Base-by-base conservation (phyloP, 2,797 vertebrate species). In the Acipenser oxyrinchus region DNA sequence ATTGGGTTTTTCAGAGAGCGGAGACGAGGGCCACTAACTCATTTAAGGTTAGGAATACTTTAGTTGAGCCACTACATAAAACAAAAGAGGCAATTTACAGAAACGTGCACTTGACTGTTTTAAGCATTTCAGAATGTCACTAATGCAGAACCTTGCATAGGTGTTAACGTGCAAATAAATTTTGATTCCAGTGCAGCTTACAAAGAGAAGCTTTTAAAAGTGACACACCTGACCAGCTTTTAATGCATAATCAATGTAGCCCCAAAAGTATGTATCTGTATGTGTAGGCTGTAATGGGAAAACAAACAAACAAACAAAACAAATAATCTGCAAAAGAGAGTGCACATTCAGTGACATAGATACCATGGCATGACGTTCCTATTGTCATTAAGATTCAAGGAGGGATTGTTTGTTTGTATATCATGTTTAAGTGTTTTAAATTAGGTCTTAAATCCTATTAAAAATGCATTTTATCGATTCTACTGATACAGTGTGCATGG, bases 31-130 rank as follows among this genome's bases (percentile, higher is more conserved):
- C 86, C 86, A 88, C 83, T 87, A 92, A 88, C 88, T 88, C 84
- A 86, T 82, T 84, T 82, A 88, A 93, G 93, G 92, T 93, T 92
- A 91, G 83, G 85, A 85, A 88, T 78, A 82, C 83, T 89, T 88
- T 93, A 88, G 87, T 87, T 85, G 85, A 84, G 87, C 84, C 87
- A 82, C 81, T 81, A 82, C 78, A 73, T 74, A 64, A 75, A 84
- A 15, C 76, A 80, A 84, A 80, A 81, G 85, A 81, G 83, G 82
- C 78, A 82, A 80, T 84, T 84, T 81, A 76, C 10, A 1, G 82
- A 87, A 84, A 81, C 68, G 69, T 80, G 72, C 65, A 68, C 73
- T 77, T 76, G 77, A 74, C 49, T 55, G n/a, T 51, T 61, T 37
- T 62, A 51, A 63, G 11, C 50, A 49, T 23, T 13, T 68, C 12